phyloP scores from a whole-genome alignment of 2,113 vertebrate species.

The Poecilia latipinna region DNA sequence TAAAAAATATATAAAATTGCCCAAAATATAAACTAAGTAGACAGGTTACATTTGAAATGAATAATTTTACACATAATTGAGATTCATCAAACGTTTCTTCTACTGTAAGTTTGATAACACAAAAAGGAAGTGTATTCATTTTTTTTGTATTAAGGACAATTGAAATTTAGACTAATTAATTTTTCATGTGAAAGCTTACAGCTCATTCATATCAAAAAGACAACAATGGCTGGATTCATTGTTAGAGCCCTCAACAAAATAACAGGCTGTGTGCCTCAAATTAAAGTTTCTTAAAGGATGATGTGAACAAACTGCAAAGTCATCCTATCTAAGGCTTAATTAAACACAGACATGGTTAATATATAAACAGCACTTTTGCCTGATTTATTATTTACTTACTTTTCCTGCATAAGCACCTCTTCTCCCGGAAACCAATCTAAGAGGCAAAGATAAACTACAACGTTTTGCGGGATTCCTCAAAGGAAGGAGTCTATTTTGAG shows the following conservation, averaged over 20 bases:
- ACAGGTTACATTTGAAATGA: neutral
- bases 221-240: neutral
- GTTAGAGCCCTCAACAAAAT: neutral
- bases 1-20: neutral
- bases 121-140: no score
- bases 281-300: no score
- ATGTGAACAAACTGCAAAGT: no score
- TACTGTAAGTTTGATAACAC: no score
- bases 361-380: neutral
- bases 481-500: slow-evolving; percentile 75
- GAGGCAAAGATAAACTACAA: slow-evolving; percentile 46
- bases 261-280: no score
- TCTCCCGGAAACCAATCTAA: slow-evolving; percentile 31
- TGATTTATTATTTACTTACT: slow-evolving; percentile 4
- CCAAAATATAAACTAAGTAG: no score
- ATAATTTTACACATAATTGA: neutral
- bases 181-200: no score
- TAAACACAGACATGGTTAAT: slow-evolving; percentile 1
- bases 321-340: neutral
- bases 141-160: no score
- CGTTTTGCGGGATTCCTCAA: slow-evolving; percentile 46
- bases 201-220: neutral
- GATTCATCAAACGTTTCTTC: neutral
- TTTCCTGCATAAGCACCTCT: slow-evolving; percentile 1
- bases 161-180: no score